Base-by-base conservation (phyloP, 2,888 invertebrate species). In the Drosophila meridionalis region DNA sequence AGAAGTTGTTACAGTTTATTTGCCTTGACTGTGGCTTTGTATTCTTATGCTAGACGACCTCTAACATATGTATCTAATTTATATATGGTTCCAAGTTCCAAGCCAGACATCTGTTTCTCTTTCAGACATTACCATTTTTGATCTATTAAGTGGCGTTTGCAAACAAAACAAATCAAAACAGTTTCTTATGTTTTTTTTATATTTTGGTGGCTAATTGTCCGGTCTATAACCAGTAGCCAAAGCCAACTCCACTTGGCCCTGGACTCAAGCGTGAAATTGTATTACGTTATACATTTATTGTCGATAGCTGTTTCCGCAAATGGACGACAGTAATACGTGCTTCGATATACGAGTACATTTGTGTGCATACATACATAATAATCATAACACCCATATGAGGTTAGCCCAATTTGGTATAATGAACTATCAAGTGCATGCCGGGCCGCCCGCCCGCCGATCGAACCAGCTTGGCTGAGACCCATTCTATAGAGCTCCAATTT, bases 251-350 rank as follows among this genome's bases (percentile, higher is more conserved):
- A 62, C 76, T 82, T 83, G 80, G 77, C 81, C 81, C 77, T 80
- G 72, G 69, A 64, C 68, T 70, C 26, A 47, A 73, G 81, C 81
- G 74, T 83, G 80, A 83, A 82, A 82, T 83, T 77, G 81, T 77
- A 77, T 83, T 77, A 79, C 73, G 69, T 55, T 76, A 69, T 62
- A 69, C 42, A 38, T 48, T 56, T 69, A 62, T 73, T 71, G 67
- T 68, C 76, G 70, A 73, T 82, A 66, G 67, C 62, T 64, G 80
- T 80, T 82, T 82, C 81, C 81, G 81, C 81, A 81, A 77, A 77
- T 55, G 69, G 45, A 60, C 57, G 48, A 68, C 48, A 53, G 52
- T 50, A 68, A 57, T 72, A 79, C 80, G 77, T 78, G 77, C 79
- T 67, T 30, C 57, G 76, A 79, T 75, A 77, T 67, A n/a, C 40